These are phyloP conservation scores for Siniperca chuatsi DNA, from an alignment of 2,113 vertebrate genomes.

Conservation along the genomic window DNA sequence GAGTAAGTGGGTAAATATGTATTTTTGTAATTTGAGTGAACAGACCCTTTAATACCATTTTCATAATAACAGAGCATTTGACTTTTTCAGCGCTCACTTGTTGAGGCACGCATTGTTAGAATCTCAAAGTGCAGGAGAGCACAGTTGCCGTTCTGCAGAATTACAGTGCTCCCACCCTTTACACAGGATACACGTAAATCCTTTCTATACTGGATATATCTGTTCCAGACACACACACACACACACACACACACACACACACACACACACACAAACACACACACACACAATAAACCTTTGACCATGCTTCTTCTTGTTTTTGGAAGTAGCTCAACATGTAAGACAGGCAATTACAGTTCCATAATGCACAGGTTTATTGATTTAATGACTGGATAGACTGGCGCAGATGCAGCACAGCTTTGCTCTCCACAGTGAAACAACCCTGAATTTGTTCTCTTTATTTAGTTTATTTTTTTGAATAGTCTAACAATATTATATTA, in stretches of 20 bases:
- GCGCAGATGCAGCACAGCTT: neutral
- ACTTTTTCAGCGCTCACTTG: neutral
- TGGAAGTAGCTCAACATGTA: neutral
- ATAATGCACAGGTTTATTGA: neutral
- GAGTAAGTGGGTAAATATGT: neutral
- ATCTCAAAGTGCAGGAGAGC: neutral
- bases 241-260: neutral
- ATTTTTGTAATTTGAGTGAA: neutral
- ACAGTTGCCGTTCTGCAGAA: neutral
- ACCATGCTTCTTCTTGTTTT: neutral
- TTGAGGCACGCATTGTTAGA: neutral
- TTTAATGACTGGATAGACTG: neutral
- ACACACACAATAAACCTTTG: conserved; percentile 1
- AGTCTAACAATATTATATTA: neutral
- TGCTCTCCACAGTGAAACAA: neutral
- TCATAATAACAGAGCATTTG: neutral
- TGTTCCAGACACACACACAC: neutral
- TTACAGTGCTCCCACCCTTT: neutral
- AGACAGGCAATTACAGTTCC: neutral
- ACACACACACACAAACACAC: neutral
- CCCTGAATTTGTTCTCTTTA: neutral
- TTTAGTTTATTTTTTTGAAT: neutral
- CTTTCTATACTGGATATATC: conserved; percentile 9
- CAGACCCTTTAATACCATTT: neutral
- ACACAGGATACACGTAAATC: conserved; percentile 10